Base-by-base conservation (phyloP, 2,797 vertebrate genomes). In the Cyprinella venusta region DNA sequence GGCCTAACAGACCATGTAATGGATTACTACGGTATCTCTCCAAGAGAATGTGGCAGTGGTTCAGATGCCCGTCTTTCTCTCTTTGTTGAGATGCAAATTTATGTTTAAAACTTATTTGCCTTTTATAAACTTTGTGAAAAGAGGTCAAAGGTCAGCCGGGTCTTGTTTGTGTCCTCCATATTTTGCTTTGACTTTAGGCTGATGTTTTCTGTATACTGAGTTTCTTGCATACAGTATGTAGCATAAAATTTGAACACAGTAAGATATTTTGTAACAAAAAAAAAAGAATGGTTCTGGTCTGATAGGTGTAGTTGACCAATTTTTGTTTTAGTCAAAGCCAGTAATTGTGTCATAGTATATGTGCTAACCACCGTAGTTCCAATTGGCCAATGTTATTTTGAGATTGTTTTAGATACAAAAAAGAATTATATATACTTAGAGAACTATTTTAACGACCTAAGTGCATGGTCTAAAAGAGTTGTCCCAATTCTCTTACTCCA, bases 1-100 rank as follows among this genome's bases (percentile, higher is more conserved):
- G 82, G 83, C 80, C 81, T 81, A 64, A 84, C 70, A 74, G 83
- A 76, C 72, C 61, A 26, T 42, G 33, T 82, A 74, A 87, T 81
- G 70, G 76, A 84, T 82, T 70, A 76, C 75, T 50, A 72, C 76
- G 48, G 30, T 83, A 56, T 89, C 80, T 86, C 77, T 83, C 16
- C 42, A 21, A 48, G 68, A 72, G 59, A 45, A 48, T 30, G 75
- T 69, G 71, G 69, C 83, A 82, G 36, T 68, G 30, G 33, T 77
- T 82, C 70, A 86, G 52, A 65, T 61, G 45, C 64, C 83, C 42
- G 67, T 83, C 65, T 79, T 54, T 56, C 81, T 76, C 63, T 72
- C 61, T 75, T 52, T 13, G 50, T 24, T 70, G 68, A 54, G 48
- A 36, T 74, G 52, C 71, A 54, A 74, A 74, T 18, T 74, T 13